A percentile compares a stretch with the other conserved stretches of the same genome.
phyloP scores from a whole-genome alignment of 2,797 vertebrate species.

The Calcarius lapponicus region DNA sequence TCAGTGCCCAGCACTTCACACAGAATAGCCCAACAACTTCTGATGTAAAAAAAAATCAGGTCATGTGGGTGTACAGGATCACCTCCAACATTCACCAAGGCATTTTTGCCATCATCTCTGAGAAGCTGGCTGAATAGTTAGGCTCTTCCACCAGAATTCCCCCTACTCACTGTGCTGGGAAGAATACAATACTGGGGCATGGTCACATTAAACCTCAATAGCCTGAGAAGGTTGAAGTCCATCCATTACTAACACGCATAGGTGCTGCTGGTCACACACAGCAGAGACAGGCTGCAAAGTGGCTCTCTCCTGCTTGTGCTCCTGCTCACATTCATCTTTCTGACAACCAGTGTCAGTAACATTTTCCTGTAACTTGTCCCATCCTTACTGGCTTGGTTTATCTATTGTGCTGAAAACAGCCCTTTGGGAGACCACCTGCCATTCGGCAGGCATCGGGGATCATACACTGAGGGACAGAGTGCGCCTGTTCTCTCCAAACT shows the following conservation, averaged over 20 bases:
- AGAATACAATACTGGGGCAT: background rate
- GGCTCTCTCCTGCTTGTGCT: background rate
- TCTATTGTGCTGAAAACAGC: background rate
- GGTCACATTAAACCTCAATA: background rate
- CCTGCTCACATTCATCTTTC: background rate
- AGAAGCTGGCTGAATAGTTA: background rate
- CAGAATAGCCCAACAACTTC: background rate
- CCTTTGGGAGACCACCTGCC: background rate
- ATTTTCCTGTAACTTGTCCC: background rate
- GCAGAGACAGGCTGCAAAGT: background rate
- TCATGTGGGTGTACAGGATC: background rate
- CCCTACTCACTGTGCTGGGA: background rate
- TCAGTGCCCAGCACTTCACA: background rate
- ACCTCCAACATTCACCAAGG: background rate
- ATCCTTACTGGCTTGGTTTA: background rate
- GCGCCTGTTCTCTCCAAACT: background rate
- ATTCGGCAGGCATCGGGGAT: background rate
- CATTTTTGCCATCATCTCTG: background rate
- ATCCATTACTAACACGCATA: background rate
- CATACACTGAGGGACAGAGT: background rate
- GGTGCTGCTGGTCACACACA: background rate
- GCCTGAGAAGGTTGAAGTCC: background rate
- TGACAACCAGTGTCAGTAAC: background rate
- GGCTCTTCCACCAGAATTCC: background rate
- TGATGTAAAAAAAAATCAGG: background rate